A percentile compares a stretch with the other conserved stretches of the same genome.
phyloP scores from a whole-genome alignment of 1,140 invertebrate genomes.

The Amyelois transitella region DNA sequence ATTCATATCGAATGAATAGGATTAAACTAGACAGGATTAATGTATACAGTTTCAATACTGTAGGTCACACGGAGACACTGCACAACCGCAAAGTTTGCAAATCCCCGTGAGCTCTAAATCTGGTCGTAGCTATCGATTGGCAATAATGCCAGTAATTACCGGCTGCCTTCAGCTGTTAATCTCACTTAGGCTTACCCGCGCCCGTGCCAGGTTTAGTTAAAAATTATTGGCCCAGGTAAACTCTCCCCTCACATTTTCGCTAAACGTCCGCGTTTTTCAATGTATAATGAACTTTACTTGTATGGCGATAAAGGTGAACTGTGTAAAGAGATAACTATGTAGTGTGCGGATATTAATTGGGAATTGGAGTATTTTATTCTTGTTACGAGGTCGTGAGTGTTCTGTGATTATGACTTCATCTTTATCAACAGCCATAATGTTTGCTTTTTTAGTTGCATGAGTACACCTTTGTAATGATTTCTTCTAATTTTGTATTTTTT shows the following conservation, averaged over 20 bases:
- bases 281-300: neutral
- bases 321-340: neutral
- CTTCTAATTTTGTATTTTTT: too few relatives aligned
- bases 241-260: slow-evolving; percentile 8
- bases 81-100: neutral
- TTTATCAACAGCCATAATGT: too few relatives aligned
- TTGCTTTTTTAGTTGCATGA: too few relatives aligned
- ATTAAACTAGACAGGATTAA: too few relatives aligned
- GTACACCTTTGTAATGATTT: too few relatives aligned
- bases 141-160: slow-evolving; percentile 41
- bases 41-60: neutral
- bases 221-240: slow-evolving; percentile 30
- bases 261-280: neutral
- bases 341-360: neutral
- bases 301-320: neutral
- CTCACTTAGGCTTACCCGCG: slow-evolving; percentile 37
- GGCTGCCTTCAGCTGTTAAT: slow-evolving; percentile 30
- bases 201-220: slow-evolving; percentile 38
- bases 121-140: slow-evolving; percentile 23
- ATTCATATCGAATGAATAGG: too few relatives aligned
- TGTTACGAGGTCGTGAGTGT: neutral
- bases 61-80: neutral
- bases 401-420: too few relatives aligned
- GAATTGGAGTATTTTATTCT: neutral
- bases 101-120: slow-evolving; percentile 19